Base-by-base conservation (phyloP, 2,113 vertebrate genomes). In the Corynorhinus townsendii region DNA sequence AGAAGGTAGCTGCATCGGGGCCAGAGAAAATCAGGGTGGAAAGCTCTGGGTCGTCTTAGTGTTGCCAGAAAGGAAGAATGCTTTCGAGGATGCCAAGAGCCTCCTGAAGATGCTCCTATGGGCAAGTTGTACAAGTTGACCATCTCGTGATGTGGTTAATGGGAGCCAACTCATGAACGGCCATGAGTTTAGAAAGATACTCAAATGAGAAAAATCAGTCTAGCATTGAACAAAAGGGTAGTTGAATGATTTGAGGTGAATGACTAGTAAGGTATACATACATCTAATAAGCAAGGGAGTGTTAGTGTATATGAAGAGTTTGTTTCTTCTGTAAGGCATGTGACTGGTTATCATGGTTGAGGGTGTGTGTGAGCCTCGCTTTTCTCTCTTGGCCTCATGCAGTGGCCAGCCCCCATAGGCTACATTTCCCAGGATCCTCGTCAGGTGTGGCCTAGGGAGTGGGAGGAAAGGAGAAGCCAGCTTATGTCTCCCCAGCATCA, bases 1-100 rank as follows among this genome's bases (percentile, higher is more conserved):
- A 26, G 20, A 77, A 52, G 16, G 71, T 43, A n/a, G 33, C 26
- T 17, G 89, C 6, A 1, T 66, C 64, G 22, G 3, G 38, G 17
- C 6, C 22, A 11, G 22, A 82, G 69, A 52, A 80, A 30, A 69
- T 79, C 56, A 47, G 12, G 15, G 64, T 59, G 19, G 71, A 72
- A 92, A 81, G 62, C 72, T 89, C 69, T 68, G 54, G 62, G 43
- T 94, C 59, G 35, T 72, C 24, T 38, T 49, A 24, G n/a, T 15
- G 52, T 33, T 35, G 40, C 45, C 85, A 38, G 82, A 68, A 91
- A 90, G 88, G 64, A 93, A 80, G 22, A 15, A 81, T 8, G 85
- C 49, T 75, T 76, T 91, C 35, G 30, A 59, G 47, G 68, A 69
- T 20, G n/a, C 71, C 81, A 19, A 52, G 38, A 64, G 16, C 40